Conservation (phyloP, 2,797 vertebrate genomes). For the Myiotriccus ornatus region DNA sequence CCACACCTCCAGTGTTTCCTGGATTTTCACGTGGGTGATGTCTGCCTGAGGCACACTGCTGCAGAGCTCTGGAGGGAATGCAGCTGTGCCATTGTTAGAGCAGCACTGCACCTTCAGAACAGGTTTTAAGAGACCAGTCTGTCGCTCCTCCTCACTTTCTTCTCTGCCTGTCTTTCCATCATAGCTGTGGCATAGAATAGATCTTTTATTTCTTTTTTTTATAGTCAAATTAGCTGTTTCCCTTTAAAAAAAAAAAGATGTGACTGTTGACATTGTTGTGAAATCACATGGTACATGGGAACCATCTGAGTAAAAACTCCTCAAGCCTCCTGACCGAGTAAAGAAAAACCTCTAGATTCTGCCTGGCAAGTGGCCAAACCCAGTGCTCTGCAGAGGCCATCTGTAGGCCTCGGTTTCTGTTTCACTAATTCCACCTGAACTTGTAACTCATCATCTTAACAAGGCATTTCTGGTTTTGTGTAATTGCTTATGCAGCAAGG, state of each 20-base stretch:
- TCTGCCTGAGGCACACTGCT: background rate
- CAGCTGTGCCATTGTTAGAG: background rate
- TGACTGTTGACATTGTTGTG: background rate
- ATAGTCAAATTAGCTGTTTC: background rate
- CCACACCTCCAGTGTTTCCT: background rate
- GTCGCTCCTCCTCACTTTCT: background rate
- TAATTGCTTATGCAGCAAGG: background rate
- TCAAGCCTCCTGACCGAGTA: background rate
- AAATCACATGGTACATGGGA: conserved; percentile 20
- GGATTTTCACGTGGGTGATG: background rate
- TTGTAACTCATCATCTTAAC: background rate
- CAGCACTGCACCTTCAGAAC: background rate
- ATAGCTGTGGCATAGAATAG: background rate
- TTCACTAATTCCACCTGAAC: conserved; percentile 22
- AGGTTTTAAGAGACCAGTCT: background rate
- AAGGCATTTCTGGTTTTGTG: background rate
- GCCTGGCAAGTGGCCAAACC: background rate
- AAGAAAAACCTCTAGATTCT: background rate
- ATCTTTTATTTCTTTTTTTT: background rate
- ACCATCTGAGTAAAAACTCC: conserved; percentile 1
- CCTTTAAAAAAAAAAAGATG: background rate
- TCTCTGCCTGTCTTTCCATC: background rate
- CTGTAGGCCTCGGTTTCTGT: background rate
- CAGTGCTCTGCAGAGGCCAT: background rate
- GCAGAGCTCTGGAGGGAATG: accelerated